phyloP scores from a whole-genome alignment of 2,888 invertebrate genomes.

The Sylvicola fuscatus region DNA sequence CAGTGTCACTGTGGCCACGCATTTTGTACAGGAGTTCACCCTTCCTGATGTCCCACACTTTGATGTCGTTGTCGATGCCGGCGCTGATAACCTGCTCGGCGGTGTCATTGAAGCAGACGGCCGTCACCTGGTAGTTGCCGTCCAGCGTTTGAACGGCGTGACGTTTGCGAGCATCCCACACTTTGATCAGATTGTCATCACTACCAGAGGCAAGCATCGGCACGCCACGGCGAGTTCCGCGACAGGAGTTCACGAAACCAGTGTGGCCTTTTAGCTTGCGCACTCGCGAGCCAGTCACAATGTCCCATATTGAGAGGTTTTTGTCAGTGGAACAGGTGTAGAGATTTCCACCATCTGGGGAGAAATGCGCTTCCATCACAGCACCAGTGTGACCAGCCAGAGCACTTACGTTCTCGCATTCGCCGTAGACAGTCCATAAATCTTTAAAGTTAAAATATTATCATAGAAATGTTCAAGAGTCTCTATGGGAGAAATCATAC shows the following conservation, averaged over 20 bases:
- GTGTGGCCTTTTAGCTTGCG: slow-evolving; percentile 77
- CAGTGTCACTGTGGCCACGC: slow-evolving; percentile 86
- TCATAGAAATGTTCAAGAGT: neutral
- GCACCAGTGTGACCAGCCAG: slow-evolving; percentile 92
- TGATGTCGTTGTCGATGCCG: slow-evolving; percentile 93
- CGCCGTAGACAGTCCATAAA: slow-evolving; percentile 93
- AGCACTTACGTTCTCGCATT: slow-evolving; percentile 90
- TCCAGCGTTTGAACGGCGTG: slow-evolving; percentile 54
- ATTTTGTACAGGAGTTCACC: slow-evolving; percentile 65
- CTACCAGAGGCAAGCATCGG: slow-evolving; percentile 82
- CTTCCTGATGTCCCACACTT: slow-evolving; percentile 93
- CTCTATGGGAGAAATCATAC: slow-evolving; percentile 49
- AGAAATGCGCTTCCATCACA: slow-evolving; percentile 80
- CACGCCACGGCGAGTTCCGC: slow-evolving; percentile 58
- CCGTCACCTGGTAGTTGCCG: slow-evolving; percentile 56
- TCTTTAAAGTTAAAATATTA: slow-evolving; percentile 28
- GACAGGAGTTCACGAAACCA: slow-evolving; percentile 52
- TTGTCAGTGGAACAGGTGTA: slow-evolving; percentile 90
- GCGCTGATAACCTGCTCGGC: slow-evolving; percentile 87
- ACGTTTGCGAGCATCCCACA: slow-evolving; percentile 85
- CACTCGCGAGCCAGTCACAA: slow-evolving; percentile 66
- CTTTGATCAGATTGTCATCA: slow-evolving; percentile 82
- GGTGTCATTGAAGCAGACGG: slow-evolving; percentile 87
- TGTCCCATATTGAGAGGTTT: slow-evolving; percentile 90
- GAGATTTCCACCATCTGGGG: slow-evolving; percentile 62